phyloP scores from a whole-genome alignment of 1,140 invertebrate species.

The Harpegnathos saltator region DNA sequence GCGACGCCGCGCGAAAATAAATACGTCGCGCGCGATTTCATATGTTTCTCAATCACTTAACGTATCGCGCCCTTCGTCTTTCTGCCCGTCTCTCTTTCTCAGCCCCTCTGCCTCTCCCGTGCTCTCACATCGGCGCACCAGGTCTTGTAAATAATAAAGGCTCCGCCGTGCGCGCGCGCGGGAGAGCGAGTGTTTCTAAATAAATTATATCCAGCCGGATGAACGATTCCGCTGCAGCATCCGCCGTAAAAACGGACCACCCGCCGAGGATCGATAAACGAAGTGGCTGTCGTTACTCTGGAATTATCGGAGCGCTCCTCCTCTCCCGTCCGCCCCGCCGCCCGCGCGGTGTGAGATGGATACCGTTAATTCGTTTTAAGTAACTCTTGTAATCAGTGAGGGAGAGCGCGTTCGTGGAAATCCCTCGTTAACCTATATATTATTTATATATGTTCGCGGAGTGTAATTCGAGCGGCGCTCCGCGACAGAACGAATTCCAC shows the following conservation, averaged over 20 bases:
- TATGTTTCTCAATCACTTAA: constrained; percentile 63
- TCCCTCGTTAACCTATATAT: too few species aligned
- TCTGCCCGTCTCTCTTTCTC: background rate
- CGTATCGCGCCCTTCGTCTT: background rate
- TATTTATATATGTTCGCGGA: too few species aligned
- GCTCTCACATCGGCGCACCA: background rate
- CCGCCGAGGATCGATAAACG: constrained; percentile 46
- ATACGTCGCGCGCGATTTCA: background rate
- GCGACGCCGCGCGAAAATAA: constrained; percentile 28
- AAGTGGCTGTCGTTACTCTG: constrained; percentile 26
- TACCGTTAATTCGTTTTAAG: constrained; percentile 13
- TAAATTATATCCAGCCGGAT: constrained; percentile 52
- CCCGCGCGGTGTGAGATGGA: background rate
- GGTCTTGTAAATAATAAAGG: constrained; percentile 49
- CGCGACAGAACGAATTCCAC: too few species aligned
- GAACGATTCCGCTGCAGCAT: constrained; percentile 14
- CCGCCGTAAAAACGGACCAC: constrained; percentile 22
- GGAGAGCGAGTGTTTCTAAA: constrained; percentile 39
- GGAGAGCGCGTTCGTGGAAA: too few species aligned
- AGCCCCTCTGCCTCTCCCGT: too few species aligned
- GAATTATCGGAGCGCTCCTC: constrained; percentile 31
- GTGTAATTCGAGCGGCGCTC: too few species aligned
- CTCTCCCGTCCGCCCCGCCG: too few species aligned
- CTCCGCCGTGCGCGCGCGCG: background rate
- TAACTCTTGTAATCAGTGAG: background rate